Percentiles rank a stretch among this genome's conserved stretches.
Conservation (phyloP, 2,888 invertebrate genomes). For the Diploptera punctata region DNA sequence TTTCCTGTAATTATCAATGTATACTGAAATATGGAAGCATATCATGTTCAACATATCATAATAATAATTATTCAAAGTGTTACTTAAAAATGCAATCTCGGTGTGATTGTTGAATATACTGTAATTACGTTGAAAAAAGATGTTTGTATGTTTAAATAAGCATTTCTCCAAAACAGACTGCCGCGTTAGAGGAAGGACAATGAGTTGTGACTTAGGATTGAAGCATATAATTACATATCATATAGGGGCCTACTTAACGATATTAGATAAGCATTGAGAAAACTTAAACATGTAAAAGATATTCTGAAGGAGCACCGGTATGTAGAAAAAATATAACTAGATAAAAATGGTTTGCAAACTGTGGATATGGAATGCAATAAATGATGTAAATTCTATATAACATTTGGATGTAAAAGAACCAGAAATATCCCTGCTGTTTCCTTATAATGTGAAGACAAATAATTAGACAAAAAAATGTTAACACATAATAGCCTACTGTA, state of each 20-base stretch:
- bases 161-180: not conserved
- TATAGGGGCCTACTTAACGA: conserved; percentile 29
- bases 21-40: conserved; percentile 16
- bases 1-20: conserved; percentile 20
- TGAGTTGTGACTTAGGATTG: too few species aligned
- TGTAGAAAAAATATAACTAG: conserved; percentile 8
- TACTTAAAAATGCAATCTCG: conserved; percentile 30
- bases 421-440: conserved; percentile 7
- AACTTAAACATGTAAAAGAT: not conserved
- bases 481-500: not conserved
- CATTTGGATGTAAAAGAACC: not conserved
- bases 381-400: not conserved
- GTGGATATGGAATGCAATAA: conserved; percentile 28
- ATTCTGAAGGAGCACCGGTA: not conserved
- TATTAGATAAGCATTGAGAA: not conserved
- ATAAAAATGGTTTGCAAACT: conserved; percentile 7
- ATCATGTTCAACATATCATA: conserved; percentile 31
- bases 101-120: conserved; percentile 30
- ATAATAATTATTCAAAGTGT: conserved; percentile 32
- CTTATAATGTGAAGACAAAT: conserved; percentile 16
- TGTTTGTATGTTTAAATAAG: conserved; percentile 8
- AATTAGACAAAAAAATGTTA: conserved; percentile 6
- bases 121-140: conserved; percentile 5
- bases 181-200: not conserved
- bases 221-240: not conserved